Evolutionary conservation across 64 coral and sea anemone species (phyloP).

Genomic region (Stylophora pistillata): DNA sequence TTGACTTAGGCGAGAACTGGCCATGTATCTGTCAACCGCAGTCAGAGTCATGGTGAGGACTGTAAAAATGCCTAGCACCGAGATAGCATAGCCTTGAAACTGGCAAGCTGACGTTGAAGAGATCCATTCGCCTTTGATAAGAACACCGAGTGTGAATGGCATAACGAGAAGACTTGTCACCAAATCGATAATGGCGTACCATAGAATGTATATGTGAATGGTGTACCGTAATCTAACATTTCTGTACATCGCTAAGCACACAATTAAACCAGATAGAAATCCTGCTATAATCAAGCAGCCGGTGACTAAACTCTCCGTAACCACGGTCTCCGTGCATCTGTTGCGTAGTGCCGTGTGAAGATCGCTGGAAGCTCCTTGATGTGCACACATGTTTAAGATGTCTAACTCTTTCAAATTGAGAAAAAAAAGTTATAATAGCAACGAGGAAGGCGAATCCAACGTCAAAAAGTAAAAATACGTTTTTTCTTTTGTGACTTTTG

Average conservation of each 20-base stretch:
- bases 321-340: slow-evolving; percentile 21
- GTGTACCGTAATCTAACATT: slow-evolving; percentile 16
- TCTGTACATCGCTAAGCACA: slow-evolving; percentile 34
- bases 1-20: background rate
- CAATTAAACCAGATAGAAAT: background rate
- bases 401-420: background rate
- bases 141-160: slow-evolving; percentile 17
- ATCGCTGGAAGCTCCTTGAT: background rate
- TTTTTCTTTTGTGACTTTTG: background rate
- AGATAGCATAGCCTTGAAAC: slow-evolving; percentile 26
- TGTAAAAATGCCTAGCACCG: background rate
- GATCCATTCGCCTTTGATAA: slow-evolving; percentile 34
- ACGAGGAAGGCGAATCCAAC: background rate
- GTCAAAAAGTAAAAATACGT: background rate
- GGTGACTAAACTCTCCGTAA: slow-evolving; percentile 9
- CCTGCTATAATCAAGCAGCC: background rate
- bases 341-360: slow-evolving; percentile 5
- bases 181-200: slow-evolving; percentile 34
- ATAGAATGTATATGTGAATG: slow-evolving; percentile 50
- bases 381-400: background rate
- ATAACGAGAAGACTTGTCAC: background rate
- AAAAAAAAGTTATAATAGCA: background rate
- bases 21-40: slow-evolving; percentile 45
- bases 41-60: slow-evolving; percentile 29
- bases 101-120: background rate